Percentiles rank a stretch among this genome's conserved stretches.
Conservation (phyloP, 2,888 invertebrate species). For the Hemistola chrysoprasaria region DNA sequence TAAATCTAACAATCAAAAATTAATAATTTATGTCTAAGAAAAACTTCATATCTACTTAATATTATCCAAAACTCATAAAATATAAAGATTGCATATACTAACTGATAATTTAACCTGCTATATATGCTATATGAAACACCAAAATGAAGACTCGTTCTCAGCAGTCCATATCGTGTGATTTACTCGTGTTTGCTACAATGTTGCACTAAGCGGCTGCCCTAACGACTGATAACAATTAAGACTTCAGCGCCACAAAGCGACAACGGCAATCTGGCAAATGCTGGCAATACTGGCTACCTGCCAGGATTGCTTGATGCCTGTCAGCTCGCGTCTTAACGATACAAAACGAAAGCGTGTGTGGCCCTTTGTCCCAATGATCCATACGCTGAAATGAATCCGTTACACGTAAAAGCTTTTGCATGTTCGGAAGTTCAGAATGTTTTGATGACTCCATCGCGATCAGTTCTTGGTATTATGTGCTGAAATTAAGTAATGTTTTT, state of each 20-base stretch:
- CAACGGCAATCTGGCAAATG: conserved; percentile 34
- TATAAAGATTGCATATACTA: too few relatives aligned
- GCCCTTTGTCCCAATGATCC: conserved; percentile 35
- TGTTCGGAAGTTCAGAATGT: too few relatives aligned
- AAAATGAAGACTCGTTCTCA: conserved; percentile 6
- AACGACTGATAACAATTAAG: conserved; percentile 39
- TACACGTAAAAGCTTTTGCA: too few relatives aligned
- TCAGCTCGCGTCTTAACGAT: conserved; percentile 14
- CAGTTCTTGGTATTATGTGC: conserved; percentile 14
- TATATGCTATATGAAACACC: too few relatives aligned
- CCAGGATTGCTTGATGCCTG: conserved; percentile 6
- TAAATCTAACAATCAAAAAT: too few relatives aligned
- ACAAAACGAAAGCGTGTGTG: conserved; percentile 30
- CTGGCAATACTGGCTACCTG: conserved; percentile 1
- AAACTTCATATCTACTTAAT: too few relatives aligned
- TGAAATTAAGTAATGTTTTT: not conserved
- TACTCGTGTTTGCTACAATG: conserved; percentile 8
- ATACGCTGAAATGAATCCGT: conserved; percentile 20
- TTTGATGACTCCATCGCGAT: conserved; percentile 19
- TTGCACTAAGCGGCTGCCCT: conserved; percentile 20
- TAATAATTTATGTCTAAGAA: too few relatives aligned
- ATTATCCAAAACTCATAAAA: too few relatives aligned
- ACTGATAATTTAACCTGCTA: too few relatives aligned
- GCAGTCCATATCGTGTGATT: conserved; percentile 16
- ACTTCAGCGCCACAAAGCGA: conserved; percentile 22